A percentile compares a stretch with the other conserved stretches of the same genome.
These are phyloP conservation scores for Dolichotis patagonum DNA, from an alignment of 2,113 vertebrate species.

Conservation along the genomic window DNA sequence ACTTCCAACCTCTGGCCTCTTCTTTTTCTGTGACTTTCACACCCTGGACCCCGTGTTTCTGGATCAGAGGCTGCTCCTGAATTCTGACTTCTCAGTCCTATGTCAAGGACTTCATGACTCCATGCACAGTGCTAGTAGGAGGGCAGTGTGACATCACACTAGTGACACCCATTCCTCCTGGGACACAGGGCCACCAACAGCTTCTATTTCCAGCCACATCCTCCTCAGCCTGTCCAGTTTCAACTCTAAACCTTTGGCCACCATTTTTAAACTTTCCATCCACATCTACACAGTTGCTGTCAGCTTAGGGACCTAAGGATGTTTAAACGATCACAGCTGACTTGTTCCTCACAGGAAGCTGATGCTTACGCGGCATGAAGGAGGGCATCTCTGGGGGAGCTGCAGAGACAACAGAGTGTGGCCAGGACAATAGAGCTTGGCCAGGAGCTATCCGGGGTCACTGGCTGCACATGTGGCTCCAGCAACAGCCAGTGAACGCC, in stretches of 20 bases:
- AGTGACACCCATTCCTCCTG: neutral
- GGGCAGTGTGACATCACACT: too few relatives aligned
- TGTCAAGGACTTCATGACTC: neutral
- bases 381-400: neutral
- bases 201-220: neutral
- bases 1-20: neutral
- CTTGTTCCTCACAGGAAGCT: neutral
- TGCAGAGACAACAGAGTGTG: neutral
- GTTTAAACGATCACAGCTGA: neutral
- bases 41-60: neutral
- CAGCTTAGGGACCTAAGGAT: neutral
- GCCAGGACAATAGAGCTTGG: neutral
- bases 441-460: accelerated
- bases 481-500: neutral
- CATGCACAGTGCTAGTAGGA: neutral
- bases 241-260: neutral
- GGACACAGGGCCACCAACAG: neutral
- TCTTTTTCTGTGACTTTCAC: neutral
- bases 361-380: neutral
- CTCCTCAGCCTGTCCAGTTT: neutral
- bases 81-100: neutral
- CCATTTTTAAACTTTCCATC: neutral
- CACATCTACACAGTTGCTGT: neutral
- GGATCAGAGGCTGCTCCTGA: neutral
- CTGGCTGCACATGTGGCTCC: neutral